These are phyloP conservation scores for Ostrea edulis DNA, from an alignment of 1,140 invertebrate species.

Conservation along the genomic window DNA sequence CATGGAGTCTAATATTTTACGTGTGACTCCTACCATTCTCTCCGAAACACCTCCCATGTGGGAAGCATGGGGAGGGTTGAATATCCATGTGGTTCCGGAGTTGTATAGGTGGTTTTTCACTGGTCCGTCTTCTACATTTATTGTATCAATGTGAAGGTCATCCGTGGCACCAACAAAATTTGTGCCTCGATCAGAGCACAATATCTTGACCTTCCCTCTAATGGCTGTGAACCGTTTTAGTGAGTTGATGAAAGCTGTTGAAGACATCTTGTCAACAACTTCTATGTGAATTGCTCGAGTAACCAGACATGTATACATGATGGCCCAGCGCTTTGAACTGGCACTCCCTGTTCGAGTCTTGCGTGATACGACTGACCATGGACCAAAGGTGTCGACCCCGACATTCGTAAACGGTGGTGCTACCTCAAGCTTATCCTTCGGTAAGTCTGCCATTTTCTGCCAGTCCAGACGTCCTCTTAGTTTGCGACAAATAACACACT, in stretches of 20 bases:
- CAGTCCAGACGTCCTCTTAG: constrained; percentile 28
- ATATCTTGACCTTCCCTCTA: constrained; percentile 53
- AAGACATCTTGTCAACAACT: constrained; percentile 59
- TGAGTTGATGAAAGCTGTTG: constrained; percentile 64
- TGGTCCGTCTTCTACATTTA: constrained; percentile 47
- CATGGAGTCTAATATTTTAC: constrained; percentile 59
- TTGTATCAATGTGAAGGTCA: constrained; percentile 34
- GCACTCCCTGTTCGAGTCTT: constrained; percentile 51
- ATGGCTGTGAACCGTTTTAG: constrained; percentile 58
- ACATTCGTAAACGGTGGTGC: constrained; percentile 55
- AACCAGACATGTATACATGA: constrained; percentile 63
- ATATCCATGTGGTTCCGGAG: constrained; percentile 40
- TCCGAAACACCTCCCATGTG: constrained; percentile 65
- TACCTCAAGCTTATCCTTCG: constrained; percentile 41
- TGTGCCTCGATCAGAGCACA: constrained; percentile 62
- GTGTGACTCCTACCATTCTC: constrained; percentile 57
- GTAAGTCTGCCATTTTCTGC: constrained; percentile 63
- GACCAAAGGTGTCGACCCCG: too few species aligned
- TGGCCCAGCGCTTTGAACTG: constrained; percentile 60
- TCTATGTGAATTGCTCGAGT: constrained; percentile 66
- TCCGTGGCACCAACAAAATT: constrained; percentile 62
- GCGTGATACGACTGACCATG: constrained; percentile 45
- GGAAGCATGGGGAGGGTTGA: constrained; percentile 58
- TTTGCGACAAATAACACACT: constrained; percentile 58
- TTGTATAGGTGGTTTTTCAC: constrained; percentile 42